These are phyloP conservation scores for Bungarus multicinctus DNA, from an alignment of 2,113 vertebrate genomes.

Conservation along the genomic window DNA sequence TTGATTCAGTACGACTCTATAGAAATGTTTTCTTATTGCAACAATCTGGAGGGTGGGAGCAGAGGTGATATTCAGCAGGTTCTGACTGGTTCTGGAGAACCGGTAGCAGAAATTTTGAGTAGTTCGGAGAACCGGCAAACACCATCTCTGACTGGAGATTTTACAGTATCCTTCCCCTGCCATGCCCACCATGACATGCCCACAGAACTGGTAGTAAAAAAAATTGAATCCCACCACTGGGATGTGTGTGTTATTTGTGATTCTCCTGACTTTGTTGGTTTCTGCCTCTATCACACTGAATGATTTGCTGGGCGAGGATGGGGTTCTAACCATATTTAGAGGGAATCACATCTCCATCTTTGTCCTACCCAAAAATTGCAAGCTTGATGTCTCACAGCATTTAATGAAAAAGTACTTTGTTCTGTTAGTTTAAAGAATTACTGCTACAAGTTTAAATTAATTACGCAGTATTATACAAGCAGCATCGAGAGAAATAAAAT, in stretches of 20 bases:
- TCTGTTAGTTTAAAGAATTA: slow-evolving; percentile 2
- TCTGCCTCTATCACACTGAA: too few relatives aligned
- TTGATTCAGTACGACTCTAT: neutral
- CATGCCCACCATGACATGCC: too few relatives aligned
- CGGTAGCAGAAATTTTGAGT: too few relatives aligned
- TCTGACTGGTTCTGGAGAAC: too few relatives aligned
- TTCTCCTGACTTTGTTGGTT: neutral
- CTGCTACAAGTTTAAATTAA: neutral
- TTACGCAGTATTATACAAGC: neutral
- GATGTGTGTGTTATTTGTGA: neutral
- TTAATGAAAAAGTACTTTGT: neutral
- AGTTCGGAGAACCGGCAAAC: too few relatives aligned
- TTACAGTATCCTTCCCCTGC: too few relatives aligned
- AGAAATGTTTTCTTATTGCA: neutral
- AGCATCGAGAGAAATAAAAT: neutral
- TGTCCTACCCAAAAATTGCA: neutral
- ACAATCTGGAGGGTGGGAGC: neutral
- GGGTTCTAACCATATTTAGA: neutral
- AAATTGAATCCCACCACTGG: neutral
- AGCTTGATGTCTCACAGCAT: neutral
- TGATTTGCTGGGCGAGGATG: neutral
- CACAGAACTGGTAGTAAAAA: neutral
- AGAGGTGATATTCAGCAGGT: too few relatives aligned
- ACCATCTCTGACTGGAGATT: too few relatives aligned
- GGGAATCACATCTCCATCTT: neutral